Evolutionary conservation across 1,140 invertebrate species (phyloP).

Genomic region (Planococcus citri): DNA sequence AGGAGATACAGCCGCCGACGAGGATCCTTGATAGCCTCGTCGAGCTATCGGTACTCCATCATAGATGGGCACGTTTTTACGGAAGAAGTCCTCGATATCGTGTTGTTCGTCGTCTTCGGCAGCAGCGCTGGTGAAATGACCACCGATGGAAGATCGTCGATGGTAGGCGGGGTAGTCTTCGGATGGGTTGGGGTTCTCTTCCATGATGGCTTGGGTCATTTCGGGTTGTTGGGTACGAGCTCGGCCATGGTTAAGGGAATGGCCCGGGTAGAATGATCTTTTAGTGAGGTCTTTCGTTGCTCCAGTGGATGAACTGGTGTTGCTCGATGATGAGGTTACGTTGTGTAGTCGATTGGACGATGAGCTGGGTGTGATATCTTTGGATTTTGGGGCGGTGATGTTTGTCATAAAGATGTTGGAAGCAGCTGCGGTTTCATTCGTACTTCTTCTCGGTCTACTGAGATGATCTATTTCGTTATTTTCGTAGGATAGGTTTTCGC

Average conservation of each 20-base stretch:
- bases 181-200: background rate
- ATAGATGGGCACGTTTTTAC: slow-evolving; percentile 13
- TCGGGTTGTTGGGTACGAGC: background rate
- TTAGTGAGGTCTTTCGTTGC: background rate
- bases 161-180: background rate
- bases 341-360: background rate
- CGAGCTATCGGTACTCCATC: background rate
- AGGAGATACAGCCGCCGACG: background rate
- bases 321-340: background rate
- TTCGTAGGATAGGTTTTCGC: background rate
- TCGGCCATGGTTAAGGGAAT: background rate
- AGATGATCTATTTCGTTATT: background rate
- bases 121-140: too few relatives aligned
- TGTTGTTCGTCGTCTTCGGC: background rate
- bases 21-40: background rate
- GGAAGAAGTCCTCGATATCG: slow-evolving; percentile 15
- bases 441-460: background rate
- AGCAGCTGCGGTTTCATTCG: background rate
- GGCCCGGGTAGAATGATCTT: background rate
- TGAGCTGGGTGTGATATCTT: background rate
- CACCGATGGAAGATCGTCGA: background rate
- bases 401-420: background rate
- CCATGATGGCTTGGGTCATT: slow-evolving; percentile 24
- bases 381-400: background rate
- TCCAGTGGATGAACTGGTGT: background rate